Evolutionary conservation across 1,140 invertebrate species (phyloP).

Genomic region (Heliconius melpomene): DNA sequence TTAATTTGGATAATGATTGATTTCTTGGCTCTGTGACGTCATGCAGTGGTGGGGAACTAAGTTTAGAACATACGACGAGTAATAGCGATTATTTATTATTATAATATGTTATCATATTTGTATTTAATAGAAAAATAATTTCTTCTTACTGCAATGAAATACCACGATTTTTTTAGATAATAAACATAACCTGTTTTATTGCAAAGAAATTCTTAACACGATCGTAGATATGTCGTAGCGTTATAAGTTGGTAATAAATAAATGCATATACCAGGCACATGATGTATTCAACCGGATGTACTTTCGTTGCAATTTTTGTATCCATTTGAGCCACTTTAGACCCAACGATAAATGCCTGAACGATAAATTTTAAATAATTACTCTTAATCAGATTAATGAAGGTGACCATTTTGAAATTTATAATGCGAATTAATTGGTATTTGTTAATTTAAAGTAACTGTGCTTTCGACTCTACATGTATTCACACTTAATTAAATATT

Average conservation of each 20-base stretch:
- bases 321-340: slow-evolving; percentile 44
- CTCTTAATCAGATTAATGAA: slow-evolving; percentile 35
- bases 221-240: slow-evolving; percentile 26
- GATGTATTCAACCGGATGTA: slow-evolving; percentile 42
- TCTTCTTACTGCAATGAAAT: no score
- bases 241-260: slow-evolving; percentile 30
- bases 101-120: no score
- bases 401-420: slow-evolving; percentile 16
- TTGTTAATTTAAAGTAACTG: slow-evolving; percentile 3
- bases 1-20: slow-evolving; percentile 68
- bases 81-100: no score
- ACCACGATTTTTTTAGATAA: no score
- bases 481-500: slow-evolving; percentile 1
- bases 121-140: no score
- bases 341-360: slow-evolving; percentile 37
- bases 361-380: slow-evolving; percentile 46
- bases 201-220: background rate
- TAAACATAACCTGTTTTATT: no score
- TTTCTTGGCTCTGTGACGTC: slow-evolving; percentile 41
- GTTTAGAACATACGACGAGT: no score
- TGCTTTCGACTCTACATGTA: background rate
- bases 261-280: slow-evolving; percentile 34
- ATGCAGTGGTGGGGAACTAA: slow-evolving; percentile 21
- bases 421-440: background rate
- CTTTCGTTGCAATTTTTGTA: slow-evolving; percentile 44